Base-by-base conservation (phyloP, 2,113 vertebrate species). In the Larimichthys crocea region DNA sequence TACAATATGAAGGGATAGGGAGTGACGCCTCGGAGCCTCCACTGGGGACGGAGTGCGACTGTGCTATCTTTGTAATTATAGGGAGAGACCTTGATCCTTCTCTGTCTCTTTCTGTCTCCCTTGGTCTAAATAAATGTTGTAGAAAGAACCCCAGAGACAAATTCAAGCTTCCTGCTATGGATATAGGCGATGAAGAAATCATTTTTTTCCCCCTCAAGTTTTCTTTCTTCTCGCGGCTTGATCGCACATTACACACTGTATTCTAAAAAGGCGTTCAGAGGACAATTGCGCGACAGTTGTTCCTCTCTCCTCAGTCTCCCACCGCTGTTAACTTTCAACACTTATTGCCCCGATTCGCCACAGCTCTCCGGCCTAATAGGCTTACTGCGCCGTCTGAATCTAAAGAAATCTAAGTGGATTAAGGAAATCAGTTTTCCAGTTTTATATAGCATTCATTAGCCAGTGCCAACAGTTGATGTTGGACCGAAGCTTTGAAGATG, bases 51-150 rank as follows among this genome's bases (percentile, higher is more conserved):
- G 53, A 76, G 75, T 20, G 86, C 60, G 49, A 29, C 76, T 15
- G 5, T 79, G 87, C 89, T 93, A 93, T 93, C 91, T 93, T 89
- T 92, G 90, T 92, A 93, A 93, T 93, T 92, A 93, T 88, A 87
- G 77, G 86, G 70, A 85, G 80, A 89, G 72, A 89, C 89, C 89
- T 87, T 82, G 86, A 89, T 76, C 83, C 83, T 56, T 84, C 70
- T 82, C 90, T 72, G 44, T 83, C 86, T 85, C 66, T 65, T 62
- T 89, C 74, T 64, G 74, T 77, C 79, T 88, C 73, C 31, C 80
- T 77, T 9, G 42, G 59, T 83, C 62, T 55, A 31, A 68, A 83
- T 87, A 90, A 91, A 88, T 68, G 81, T 70, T 73, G 67, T 53
- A 63, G 73, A 61, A 79, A 63, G 55, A 84, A 22, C 82, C 65